phyloP scores from a whole-genome alignment of 2,888 invertebrate genomes.

The Eudasyphora cyanicolor region DNA sequence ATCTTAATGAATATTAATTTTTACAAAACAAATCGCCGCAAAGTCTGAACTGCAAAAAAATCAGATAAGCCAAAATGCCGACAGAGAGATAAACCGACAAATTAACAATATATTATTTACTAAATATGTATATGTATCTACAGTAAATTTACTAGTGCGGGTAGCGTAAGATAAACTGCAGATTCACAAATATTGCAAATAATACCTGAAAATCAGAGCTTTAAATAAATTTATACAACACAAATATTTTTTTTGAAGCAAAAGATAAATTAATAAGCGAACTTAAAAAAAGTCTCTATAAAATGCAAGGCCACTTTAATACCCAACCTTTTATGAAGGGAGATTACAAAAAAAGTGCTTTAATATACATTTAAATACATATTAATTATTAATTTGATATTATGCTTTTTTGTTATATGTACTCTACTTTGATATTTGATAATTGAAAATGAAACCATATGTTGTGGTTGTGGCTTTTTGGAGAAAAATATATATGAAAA shows the following conservation, averaged over 20 bases:
- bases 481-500: background rate
- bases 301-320: no score
- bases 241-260: no score
- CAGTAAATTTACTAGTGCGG: no score
- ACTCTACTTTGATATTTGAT: background rate
- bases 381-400: slow-evolving; percentile 25
- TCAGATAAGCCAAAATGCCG: background rate
- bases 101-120: background rate
- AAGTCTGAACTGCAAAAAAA: background rate
- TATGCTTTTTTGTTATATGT: background rate
- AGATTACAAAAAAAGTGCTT: no score
- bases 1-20: slow-evolving; percentile 39
- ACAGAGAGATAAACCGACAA: background rate
- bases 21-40: slow-evolving; percentile 8
- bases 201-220: no score
- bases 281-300: no score
- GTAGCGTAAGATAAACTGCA: background rate
- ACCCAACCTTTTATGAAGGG: no score
- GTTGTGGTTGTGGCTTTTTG: slow-evolving; percentile 32
- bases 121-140: no score
- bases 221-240: no score
- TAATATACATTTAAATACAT: background rate
- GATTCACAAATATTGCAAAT: no score
- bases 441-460: slow-evolving; percentile 34
- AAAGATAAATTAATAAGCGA: no score